Conservation (phyloP, 2,888 invertebrate species). For the Acanthosepion pharaonis region DNA sequence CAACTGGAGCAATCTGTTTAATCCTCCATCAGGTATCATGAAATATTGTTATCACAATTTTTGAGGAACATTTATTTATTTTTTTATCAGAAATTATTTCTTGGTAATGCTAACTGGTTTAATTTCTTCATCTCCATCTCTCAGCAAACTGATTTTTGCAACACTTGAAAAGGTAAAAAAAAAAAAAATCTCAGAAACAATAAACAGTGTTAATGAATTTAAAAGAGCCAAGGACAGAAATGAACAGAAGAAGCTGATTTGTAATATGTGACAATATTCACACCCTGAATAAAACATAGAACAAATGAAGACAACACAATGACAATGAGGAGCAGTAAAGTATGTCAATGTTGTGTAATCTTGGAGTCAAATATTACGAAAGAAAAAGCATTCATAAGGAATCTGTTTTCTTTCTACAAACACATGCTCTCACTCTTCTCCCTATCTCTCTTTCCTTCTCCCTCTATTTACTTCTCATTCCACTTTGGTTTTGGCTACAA, state of each 20-base stretch:
- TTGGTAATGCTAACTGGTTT: not conserved
- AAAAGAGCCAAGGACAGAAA: not conserved
- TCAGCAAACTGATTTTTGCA: not conserved
- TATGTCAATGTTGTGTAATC: constrained; percentile 16
- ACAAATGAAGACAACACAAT: constrained; percentile 4
- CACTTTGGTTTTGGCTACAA: no score
- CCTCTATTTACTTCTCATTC: not conserved
- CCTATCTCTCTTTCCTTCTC: not conserved
- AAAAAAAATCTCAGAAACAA: not conserved
- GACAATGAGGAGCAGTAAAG: not conserved
- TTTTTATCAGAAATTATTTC: not conserved
- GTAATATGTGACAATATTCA: not conserved
- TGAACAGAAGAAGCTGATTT: not conserved
- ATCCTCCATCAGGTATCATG: not conserved
- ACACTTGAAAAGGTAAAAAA: not conserved
- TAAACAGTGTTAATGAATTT: not conserved
- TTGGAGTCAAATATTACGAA: not conserved
- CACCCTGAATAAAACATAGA: not conserved
- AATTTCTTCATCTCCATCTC: not conserved
- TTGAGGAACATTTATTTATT: not conserved
- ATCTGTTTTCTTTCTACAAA: not conserved
- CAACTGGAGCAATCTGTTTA: not conserved
- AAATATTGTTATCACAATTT: not conserved
- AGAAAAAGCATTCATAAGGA: not conserved
- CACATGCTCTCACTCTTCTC: not conserved